phyloP scores from a whole-genome alignment of 2,797 vertebrate species.

The Glossophaga mutica region DNA sequence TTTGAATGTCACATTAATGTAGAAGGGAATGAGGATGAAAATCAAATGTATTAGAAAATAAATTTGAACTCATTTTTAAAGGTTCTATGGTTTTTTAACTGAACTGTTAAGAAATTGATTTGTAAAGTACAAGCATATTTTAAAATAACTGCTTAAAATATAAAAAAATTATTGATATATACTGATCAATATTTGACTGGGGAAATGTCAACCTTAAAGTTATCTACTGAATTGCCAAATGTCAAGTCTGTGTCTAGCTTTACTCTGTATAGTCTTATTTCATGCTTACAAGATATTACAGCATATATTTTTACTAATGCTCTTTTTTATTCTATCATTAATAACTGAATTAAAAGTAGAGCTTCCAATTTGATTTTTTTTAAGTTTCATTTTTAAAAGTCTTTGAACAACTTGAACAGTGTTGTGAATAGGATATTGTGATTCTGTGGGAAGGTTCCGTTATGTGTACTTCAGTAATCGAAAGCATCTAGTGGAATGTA shows the following conservation, averaged over 20 bases:
- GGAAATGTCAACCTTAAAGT: constrained; percentile 29
- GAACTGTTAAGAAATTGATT: neutral
- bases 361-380: neutral
- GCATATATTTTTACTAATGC: constrained; percentile 36
- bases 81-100: neutral
- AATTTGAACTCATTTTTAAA: neutral
- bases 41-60: neutral
- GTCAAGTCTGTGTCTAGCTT: neutral
- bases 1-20: constrained; percentile 41
- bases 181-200: constrained; percentile 31
- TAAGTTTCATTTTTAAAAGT: constrained; percentile 9
- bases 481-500: neutral
- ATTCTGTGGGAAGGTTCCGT: constrained; percentile 32
- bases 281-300: constrained; percentile 3
- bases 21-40: constrained; percentile 47
- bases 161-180: neutral
- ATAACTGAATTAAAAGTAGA: neutral
- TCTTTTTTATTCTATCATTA: neutral
- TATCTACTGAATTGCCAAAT: constrained; percentile 58
- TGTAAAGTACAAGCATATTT: neutral
- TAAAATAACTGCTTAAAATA: constrained; percentile 46
- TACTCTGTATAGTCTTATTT: neutral
- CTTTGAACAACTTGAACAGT: constrained; percentile 9
- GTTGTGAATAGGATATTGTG: constrained; percentile 9
- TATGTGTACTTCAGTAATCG: neutral